Evolutionary conservation across 2,113 vertebrate genomes (phyloP).

Genomic region (Carollia perspicillata): DNA sequence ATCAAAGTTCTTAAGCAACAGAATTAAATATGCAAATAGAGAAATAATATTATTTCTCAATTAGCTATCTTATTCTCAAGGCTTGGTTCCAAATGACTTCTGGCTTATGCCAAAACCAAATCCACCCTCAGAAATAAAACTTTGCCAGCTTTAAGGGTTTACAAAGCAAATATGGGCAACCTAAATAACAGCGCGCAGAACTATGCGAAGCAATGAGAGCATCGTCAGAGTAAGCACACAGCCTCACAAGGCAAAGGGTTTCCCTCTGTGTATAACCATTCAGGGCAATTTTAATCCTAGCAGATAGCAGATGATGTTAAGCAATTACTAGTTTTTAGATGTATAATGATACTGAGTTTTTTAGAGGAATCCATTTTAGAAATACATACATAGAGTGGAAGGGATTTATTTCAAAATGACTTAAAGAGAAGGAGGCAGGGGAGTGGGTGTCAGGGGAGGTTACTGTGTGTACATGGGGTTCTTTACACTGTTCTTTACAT

Average conservation of each 20-base stretch:
- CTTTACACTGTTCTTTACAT: neutral
- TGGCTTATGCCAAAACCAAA: neutral
- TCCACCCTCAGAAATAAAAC: neutral
- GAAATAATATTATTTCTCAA: neutral
- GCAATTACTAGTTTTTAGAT: neutral
- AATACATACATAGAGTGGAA: neutral
- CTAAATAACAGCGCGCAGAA: neutral
- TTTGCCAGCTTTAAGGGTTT: neutral
- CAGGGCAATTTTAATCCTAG: neutral
- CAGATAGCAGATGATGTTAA: neutral
- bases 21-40: neutral
- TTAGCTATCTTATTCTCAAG: neutral
- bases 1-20: neutral
- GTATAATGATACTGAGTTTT: neutral
- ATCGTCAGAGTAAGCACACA: neutral
- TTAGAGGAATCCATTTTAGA: neutral
- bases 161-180: neutral
- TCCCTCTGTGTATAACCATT: neutral
- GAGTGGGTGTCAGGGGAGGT: neutral
- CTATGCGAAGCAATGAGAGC: neutral
- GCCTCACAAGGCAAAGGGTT: neutral
- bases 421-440: neutral
- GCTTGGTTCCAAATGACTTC: conserved; percentile 8
- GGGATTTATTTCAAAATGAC: neutral
- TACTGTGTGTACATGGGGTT: neutral